A percentile compares a stretch with the other conserved stretches of the same genome.
Conservation (phyloP, 1,140 invertebrate species). For the Asbolus verrucosus region DNA sequence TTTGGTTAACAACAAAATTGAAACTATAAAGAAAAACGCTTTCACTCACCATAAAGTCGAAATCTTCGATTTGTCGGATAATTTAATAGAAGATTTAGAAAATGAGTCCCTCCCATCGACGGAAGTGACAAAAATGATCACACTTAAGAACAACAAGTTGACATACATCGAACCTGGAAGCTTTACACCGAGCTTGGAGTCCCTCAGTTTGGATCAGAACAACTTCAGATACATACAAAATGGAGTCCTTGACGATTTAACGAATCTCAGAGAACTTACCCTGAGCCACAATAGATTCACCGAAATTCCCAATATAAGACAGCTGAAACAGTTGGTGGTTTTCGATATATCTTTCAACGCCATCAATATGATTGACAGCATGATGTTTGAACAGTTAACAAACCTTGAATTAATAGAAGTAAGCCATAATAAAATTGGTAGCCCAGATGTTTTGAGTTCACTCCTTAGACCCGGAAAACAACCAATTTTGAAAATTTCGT, state of each 20-base stretch:
- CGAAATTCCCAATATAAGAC: neutral
- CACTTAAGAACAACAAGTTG: constrained; percentile 10
- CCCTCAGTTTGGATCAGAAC: constrained; percentile 4
- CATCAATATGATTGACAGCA: neutral
- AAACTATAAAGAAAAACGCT: neutral
- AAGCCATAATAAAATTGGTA: neutral
- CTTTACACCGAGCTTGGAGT: neutral
- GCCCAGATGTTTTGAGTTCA: constrained; percentile 1
- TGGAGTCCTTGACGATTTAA: neutral
- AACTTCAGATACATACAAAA: constrained; percentile 16
- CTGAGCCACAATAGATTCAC: constrained; percentile 8
- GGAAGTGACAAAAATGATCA: neutral
- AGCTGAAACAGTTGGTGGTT: constrained; percentile 2
- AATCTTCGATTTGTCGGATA: constrained; percentile 13
- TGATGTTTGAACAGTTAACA: neutral
- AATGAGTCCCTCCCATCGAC: neutral
- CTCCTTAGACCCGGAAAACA: neutral
- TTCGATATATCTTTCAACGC: constrained; percentile 9
- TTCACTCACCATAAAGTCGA: neutral
- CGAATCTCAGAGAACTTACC: neutral
- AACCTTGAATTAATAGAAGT: constrained; percentile 9
- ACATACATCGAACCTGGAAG: constrained; percentile 9
- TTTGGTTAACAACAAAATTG: constrained; percentile 22
- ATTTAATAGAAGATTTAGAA: constrained; percentile 5
- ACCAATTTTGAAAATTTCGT: neutral